Percentiles rank a stretch among this genome's conserved stretches.
phyloP scores from a whole-genome alignment of 30 jellyfish, hydroid and myxozoan genomes.

The Aurelia sp. region DNA sequence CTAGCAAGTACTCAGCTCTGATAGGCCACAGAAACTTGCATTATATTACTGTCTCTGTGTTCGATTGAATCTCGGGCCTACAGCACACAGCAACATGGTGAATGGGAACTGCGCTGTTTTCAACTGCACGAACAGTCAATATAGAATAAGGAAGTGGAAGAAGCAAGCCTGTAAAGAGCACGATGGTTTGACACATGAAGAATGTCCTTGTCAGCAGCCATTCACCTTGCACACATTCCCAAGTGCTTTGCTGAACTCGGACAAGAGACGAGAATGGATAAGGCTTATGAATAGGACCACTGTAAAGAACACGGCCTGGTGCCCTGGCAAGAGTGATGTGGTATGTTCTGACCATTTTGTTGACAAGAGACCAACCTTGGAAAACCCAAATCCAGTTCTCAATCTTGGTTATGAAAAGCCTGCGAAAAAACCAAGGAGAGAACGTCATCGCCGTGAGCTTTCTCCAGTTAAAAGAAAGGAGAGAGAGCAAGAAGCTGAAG shows the following conservation, averaged over 20 bases:
- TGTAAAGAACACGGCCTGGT: conserved; percentile 14
- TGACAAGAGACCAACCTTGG: neutral
- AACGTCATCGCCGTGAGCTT: neutral
- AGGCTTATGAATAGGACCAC: conserved; percentile 2
- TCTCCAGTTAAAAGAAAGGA: neutral
- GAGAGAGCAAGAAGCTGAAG: neutral
- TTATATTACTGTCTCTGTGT: neutral
- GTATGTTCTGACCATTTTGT: conserved; percentile 8
- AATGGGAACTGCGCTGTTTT: conserved; percentile 50
- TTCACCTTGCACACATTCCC: conserved; percentile 25
- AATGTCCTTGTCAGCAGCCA: conserved; percentile 51
- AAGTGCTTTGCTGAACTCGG: neutral
- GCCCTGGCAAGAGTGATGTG: conserved; percentile 20
- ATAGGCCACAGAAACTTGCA: no score
- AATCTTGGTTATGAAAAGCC: neutral
- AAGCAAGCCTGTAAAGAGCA: conserved; percentile 20
- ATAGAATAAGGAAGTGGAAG: conserved; percentile 29
- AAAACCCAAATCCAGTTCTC: neutral
- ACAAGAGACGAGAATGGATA: conserved; percentile 4
- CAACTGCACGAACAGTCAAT: conserved; percentile 22
- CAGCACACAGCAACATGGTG: conserved; percentile 12
- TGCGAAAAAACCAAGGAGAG: conserved; percentile 22
- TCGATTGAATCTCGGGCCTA: conserved; percentile 16
- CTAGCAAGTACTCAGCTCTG: no score
- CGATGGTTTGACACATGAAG: conserved; percentile 1